phyloP scores from a whole-genome alignment of 1,140 invertebrate species.

The Sitophilus oryzae region DNA sequence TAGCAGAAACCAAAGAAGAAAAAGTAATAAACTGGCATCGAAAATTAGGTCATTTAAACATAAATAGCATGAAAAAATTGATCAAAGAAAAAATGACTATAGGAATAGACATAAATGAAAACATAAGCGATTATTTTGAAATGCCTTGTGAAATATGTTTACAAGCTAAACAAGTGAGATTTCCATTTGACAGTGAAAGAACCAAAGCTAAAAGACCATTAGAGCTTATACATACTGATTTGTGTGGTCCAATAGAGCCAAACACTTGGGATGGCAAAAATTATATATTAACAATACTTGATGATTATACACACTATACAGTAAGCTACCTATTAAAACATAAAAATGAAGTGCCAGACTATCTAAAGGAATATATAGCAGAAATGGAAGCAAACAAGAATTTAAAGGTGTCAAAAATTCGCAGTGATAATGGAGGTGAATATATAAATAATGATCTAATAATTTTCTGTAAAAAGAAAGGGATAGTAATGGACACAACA shows the following conservation, averaged over 20 bases:
- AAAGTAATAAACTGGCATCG: neutral
- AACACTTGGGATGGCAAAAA: conserved; percentile 30
- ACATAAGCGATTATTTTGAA: neutral
- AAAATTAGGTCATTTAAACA: neutral
- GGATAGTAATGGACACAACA: conserved; percentile 25
- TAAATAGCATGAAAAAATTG: neutral
- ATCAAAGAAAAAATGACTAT: neutral
- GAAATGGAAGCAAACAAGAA: conserved; percentile 3
- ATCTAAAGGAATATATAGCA: conserved; percentile 5
- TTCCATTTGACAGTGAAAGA: neutral
- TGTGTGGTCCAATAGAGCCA: conserved; percentile 40
- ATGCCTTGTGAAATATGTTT: neutral
- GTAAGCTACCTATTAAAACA: conserved; percentile 36
- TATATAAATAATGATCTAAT: conserved; percentile 25
- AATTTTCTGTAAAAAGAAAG: conserved; percentile 27
- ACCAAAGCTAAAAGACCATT: neutral
- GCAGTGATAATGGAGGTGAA: conserved; percentile 28
- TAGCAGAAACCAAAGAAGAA: neutral
- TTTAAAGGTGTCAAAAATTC: neutral
- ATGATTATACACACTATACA: conserved; percentile 40
- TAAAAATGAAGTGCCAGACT: conserved; percentile 23
- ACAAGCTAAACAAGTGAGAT: neutral
- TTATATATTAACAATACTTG: conserved; percentile 41
- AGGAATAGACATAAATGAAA: neutral
- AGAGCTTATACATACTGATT: conserved; percentile 34